A percentile compares a stretch with the other conserved stretches of the same genome.
Evolutionary conservation across 1,140 invertebrate species (phyloP).

Genomic region (Bombus difficillimus): DNA sequence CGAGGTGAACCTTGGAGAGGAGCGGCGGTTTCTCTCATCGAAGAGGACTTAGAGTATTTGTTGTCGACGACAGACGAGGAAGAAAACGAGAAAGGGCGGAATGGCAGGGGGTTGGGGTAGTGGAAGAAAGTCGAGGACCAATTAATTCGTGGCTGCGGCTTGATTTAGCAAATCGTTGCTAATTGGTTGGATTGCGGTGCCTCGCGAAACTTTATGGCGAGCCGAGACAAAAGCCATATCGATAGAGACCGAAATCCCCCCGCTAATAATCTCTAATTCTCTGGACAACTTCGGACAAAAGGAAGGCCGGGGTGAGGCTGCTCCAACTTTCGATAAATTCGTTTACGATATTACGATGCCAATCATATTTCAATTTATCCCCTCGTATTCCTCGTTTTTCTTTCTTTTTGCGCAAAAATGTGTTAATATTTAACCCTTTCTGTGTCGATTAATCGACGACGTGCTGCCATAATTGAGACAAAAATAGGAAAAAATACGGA

Average conservation of each 20-base stretch:
- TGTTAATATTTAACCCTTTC: too few relatives aligned
- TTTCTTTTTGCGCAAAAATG: too few relatives aligned
- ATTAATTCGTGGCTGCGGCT: conserved; percentile 52
- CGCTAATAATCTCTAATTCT: conserved; percentile 52
- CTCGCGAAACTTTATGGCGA: conserved; percentile 46
- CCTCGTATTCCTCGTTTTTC: too few relatives aligned
- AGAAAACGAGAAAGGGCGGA: neutral
- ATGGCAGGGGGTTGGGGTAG: too few relatives aligned
- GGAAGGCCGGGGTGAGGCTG: neutral
- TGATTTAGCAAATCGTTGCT: conserved; percentile 55
- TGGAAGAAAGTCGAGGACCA: conserved; percentile 49
- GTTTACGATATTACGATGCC: neutral
- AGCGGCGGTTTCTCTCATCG: conserved; percentile 20
- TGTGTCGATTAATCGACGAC: too few relatives aligned
- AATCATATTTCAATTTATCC: neutral
- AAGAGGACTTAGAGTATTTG: conserved; percentile 51
- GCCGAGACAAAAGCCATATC: conserved; percentile 50
- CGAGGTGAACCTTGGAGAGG: conserved; percentile 1
- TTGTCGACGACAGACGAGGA: conserved; percentile 31
- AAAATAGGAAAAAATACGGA: neutral
- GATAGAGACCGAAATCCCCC: conserved; percentile 13
- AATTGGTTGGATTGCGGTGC: conserved; percentile 54
- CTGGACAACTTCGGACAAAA: conserved; percentile 38
- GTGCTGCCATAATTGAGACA: too few relatives aligned
- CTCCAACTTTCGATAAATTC: neutral